A percentile compares a stretch with the other conserved stretches of the same genome.
Evolutionary conservation across 2,888 invertebrate genomes (phyloP).

Genomic region (Drosophila macrothrix): DNA sequence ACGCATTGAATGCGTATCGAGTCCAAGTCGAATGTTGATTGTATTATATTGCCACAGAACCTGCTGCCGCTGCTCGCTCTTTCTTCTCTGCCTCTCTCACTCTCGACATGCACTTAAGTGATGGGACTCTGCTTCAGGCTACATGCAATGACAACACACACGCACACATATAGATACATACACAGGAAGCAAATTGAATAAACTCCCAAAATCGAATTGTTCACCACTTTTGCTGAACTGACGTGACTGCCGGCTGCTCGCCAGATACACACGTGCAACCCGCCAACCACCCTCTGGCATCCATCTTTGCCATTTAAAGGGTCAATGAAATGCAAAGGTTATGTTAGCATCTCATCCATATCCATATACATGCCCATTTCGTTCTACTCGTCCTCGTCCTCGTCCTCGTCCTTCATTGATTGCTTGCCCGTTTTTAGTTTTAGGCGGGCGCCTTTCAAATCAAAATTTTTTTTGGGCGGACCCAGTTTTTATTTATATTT

Average conservation of each 20-base stretch:
- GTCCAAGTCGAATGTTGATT: constrained; percentile 75
- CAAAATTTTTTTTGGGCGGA: constrained; percentile 21
- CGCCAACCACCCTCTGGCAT: neutral
- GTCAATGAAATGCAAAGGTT: constrained; percentile 76
- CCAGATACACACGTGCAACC: neutral
- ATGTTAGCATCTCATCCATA: constrained; percentile 36
- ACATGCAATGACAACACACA: constrained; percentile 29
- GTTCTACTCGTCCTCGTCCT: constrained; percentile 12
- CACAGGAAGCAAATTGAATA: constrained; percentile 71
- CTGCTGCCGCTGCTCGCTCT: constrained; percentile 2
- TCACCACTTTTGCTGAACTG: constrained; percentile 69
- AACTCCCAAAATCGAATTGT: constrained; percentile 80
- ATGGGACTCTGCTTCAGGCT: constrained; percentile 22
- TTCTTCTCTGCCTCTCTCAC: constrained; percentile 1
- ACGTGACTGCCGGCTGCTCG: constrained; percentile 59
- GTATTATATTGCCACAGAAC: constrained; percentile 73
- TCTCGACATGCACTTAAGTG: constrained; percentile 53
- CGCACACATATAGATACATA: constrained; percentile 23
- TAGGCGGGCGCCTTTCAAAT: constrained; percentile 39
- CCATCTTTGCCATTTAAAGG: constrained; percentile 73
- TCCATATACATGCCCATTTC: constrained; percentile 6
- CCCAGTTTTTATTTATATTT: constrained; percentile 58
- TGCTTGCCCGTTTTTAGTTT: constrained; percentile 42
- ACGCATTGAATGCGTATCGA: constrained; percentile 79
- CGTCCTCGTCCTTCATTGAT: constrained; percentile 50